A percentile compares a stretch with the other conserved stretches of the same genome.
Conservation (phyloP, 2,113 vertebrate genomes). For the Pipa parva region DNA sequence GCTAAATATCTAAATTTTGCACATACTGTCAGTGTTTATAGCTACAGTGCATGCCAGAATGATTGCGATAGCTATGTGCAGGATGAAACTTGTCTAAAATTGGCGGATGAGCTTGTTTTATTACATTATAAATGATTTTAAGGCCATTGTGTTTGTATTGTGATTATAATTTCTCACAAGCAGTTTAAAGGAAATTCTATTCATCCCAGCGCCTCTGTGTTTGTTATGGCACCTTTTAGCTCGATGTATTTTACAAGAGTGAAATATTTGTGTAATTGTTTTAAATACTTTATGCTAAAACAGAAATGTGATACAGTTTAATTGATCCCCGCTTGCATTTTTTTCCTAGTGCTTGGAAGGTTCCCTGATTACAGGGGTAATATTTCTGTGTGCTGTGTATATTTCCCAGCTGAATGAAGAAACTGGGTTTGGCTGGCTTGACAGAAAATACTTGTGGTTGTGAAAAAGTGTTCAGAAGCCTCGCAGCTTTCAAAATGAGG, state of each 20-base stretch:
- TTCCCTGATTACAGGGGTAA: slow-evolving; percentile 5
- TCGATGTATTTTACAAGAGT: not conserved
- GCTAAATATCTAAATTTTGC: no score
- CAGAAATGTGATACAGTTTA: not conserved
- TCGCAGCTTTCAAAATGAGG: not conserved
- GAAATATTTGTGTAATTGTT: not conserved
- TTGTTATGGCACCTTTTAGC: not conserved
- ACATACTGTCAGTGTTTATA: no score
- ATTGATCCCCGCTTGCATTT: not conserved
- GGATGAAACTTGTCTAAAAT: no score
- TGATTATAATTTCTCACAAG: not conserved
- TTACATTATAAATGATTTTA: not conserved
- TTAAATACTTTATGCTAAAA: slow-evolving; percentile 2
- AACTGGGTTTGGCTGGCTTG: slow-evolving; percentile 3
- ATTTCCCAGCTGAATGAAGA: slow-evolving; percentile 28
- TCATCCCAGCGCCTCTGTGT: not conserved
- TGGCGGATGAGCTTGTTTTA: no score
- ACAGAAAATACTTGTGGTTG: slow-evolving; percentile 24
- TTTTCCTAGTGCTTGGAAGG: not conserved
- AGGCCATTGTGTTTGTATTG: not conserved
- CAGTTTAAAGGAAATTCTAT: not conserved
- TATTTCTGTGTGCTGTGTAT: slow-evolving; percentile 13
- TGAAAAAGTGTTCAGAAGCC: slow-evolving; percentile 28
- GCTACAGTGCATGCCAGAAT: no score
- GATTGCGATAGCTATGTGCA: no score